Conservation (phyloP, 2,113 vertebrate species). For the Rana temporaria region DNA sequence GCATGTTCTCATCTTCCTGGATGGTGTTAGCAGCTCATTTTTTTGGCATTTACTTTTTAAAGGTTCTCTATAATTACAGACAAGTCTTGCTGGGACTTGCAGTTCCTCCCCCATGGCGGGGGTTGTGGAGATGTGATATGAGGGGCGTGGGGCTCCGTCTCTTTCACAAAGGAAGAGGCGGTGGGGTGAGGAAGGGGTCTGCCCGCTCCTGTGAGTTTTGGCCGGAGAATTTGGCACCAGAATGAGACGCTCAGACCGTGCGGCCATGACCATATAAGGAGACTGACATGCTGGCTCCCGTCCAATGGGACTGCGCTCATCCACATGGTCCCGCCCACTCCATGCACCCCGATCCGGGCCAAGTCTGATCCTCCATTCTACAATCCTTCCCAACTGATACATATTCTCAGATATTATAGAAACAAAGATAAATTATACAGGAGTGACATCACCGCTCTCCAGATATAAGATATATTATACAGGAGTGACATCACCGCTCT, state of each 20-base stretch:
- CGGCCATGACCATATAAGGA: conserved; percentile 11
- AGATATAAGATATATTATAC: too few relatives aligned
- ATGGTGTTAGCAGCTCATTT: too few relatives aligned
- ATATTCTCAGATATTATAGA: background rate
- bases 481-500: too few relatives aligned
- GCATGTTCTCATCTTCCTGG: too few relatives aligned
- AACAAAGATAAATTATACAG: too few relatives aligned
- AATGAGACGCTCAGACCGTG: background rate
- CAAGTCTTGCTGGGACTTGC: too few relatives aligned
- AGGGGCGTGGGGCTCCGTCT: background rate
- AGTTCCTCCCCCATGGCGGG: background rate
- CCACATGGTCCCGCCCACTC: background rate
- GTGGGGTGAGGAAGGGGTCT: too few relatives aligned
- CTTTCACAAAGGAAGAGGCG: background rate
- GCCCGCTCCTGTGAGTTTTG: background rate
- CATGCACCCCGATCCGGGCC: too few relatives aligned
- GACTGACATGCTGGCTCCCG: background rate
- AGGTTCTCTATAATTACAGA: too few relatives aligned
- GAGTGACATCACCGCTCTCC: background rate
- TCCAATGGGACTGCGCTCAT: background rate
- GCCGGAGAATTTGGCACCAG: conserved; percentile 9
- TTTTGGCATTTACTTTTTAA: too few relatives aligned
- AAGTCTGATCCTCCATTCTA: background rate
- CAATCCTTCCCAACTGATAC: background rate
- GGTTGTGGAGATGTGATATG: background rate